Evolutionary conservation across 2,888 invertebrate genomes (phyloP).

Genomic region (Fissipunctia ypsillon): DNA sequence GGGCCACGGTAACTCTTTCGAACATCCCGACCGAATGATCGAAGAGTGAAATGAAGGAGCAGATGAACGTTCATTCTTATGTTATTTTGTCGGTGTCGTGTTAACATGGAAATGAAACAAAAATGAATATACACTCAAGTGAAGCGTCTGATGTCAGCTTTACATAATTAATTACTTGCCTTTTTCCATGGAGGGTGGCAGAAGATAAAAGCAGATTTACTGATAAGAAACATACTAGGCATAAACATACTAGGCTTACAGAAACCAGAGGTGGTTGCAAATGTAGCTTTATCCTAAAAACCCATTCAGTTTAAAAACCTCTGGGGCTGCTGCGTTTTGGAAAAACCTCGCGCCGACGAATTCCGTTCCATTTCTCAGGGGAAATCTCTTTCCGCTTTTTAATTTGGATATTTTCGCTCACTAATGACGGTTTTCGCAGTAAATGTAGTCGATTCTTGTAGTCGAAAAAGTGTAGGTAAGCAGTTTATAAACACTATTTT

Average conservation of each 20-base stretch:
- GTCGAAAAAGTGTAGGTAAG: background rate
- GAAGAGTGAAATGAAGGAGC: too few species aligned
- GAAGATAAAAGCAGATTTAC: background rate
- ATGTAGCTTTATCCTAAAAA: slow-evolving; percentile 10
- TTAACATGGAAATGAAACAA: too few species aligned
- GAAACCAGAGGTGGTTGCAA: background rate
- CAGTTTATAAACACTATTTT: slow-evolving; percentile 5
- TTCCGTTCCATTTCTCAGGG: slow-evolving; percentile 42
- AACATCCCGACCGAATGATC: too few species aligned
- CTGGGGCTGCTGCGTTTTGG: slow-evolving; percentile 15
- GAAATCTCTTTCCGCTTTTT: slow-evolving; percentile 59
- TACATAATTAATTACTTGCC: background rate
- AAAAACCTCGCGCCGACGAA: slow-evolving; percentile 30
- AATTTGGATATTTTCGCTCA: slow-evolving; percentile 58
- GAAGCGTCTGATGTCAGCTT: too few species aligned
- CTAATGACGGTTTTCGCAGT: slow-evolving; percentile 46
- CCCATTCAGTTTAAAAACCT: slow-evolving; percentile 14
- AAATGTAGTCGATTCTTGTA: background rate
- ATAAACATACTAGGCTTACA: slow-evolving; percentile 12
- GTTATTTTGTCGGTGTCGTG: too few species aligned
- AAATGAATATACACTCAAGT: too few species aligned
- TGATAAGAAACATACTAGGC: slow-evolving; percentile 9
- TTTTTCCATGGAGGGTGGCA: background rate
- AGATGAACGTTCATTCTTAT: too few species aligned
- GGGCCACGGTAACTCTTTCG: too few species aligned